Evolutionary conservation across 2,113 vertebrate species (phyloP).

Genomic region (Drymodes brunneopygia): DNA sequence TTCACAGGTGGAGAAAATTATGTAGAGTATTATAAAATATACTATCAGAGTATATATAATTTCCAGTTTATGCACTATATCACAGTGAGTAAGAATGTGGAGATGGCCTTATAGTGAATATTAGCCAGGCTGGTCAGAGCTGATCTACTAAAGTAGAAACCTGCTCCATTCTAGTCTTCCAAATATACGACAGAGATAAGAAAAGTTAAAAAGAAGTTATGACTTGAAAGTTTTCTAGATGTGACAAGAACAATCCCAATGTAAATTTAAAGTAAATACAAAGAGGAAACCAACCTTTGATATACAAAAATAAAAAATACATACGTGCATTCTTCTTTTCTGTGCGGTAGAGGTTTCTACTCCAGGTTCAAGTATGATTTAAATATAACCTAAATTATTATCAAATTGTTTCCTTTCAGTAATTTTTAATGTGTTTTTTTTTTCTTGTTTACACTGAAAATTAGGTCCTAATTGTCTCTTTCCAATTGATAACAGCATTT

Average conservation of each 20-base stretch:
- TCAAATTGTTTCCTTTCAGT: not conserved
- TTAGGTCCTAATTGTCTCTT: not conserved
- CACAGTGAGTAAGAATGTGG: not conserved
- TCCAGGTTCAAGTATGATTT: not conserved
- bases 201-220: not conserved
- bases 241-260: not conserved
- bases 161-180: not conserved
- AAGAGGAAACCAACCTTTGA: not conserved
- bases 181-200: not conserved
- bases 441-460: not conserved
- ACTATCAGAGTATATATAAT: not conserved
- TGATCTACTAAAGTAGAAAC: not conserved
- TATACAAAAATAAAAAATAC: not conserved
- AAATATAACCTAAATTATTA: not conserved
- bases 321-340: not conserved
- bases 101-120: not conserved
- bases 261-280: not conserved
- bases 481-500: not conserved
- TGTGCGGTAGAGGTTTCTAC: not conserved
- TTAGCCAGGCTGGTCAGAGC: not conserved
- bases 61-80: not conserved
- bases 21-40: not conserved
- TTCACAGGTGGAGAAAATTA: not conserved
- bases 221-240: not conserved
- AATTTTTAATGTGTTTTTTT: not conserved